These are phyloP conservation scores for Zonitis immaculata DNA, from an alignment of 2,888 invertebrate genomes.

Conservation along the genomic window DNA sequence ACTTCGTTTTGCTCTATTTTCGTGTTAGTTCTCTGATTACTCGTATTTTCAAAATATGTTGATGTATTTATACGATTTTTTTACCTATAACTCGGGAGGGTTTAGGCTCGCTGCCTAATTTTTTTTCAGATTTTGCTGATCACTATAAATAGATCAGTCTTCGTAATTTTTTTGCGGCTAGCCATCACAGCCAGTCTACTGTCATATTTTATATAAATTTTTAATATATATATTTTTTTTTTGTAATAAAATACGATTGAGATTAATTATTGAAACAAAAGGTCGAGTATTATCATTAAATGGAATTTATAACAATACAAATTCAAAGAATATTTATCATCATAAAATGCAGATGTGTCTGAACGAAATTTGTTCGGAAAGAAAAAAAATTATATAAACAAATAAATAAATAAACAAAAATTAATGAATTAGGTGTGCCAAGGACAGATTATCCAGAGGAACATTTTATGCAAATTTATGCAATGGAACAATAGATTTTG, in stretches of 20 bases:
- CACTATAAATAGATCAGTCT: no score
- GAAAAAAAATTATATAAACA: neutral
- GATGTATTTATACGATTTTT: no score
- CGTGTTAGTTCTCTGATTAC: no score
- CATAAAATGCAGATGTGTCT: neutral
- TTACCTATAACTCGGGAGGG: no score
- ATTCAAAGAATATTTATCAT: neutral
- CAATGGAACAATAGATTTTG: neutral
- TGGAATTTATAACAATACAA: neutral
- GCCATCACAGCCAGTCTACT: no score
- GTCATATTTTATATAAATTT: no score
- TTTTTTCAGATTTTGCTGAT: no score
- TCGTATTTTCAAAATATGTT: no score
- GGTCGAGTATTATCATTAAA: neutral
- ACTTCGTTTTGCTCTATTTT: no score
- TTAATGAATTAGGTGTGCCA: neutral
- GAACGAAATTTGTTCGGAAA: neutral
- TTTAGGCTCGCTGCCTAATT: no score
- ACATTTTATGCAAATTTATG: neutral
- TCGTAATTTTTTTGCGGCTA: no score
- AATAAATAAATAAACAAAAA: neutral
- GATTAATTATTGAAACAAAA: neutral
- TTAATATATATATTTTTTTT: neutral
- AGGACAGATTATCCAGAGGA: neutral
- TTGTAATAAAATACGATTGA: neutral